These are phyloP conservation scores for Rhinogobius similis DNA, from an alignment of 2,113 vertebrate species.

Conservation along the genomic window DNA sequence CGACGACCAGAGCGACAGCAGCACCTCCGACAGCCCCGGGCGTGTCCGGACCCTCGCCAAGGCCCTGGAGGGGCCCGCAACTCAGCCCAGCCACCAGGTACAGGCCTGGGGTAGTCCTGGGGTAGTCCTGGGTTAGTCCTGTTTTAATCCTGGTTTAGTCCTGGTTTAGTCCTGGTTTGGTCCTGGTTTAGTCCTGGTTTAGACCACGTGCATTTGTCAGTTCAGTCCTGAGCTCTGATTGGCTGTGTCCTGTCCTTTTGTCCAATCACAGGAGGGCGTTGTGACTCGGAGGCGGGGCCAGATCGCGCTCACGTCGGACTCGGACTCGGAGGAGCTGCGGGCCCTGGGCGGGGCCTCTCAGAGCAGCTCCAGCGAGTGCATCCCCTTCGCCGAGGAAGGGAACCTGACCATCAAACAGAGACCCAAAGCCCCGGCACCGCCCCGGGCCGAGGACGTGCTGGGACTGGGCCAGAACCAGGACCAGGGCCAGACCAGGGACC, in stretches of 20 bases:
- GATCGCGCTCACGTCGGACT: conserved; percentile 81
- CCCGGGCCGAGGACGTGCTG: conserved; percentile 53
- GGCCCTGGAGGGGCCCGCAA: conserved; percentile 54
- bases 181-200: neutral
- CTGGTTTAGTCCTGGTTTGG: too few relatives aligned
- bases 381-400: conserved; percentile 96
- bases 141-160: too few relatives aligned
- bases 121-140: too few relatives aligned
- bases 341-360: conserved; percentile 71
- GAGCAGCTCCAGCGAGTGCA: conserved; percentile 93
- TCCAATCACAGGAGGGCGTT: conserved; percentile 13
- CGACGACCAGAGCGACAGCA: conserved; percentile 57
- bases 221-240: neutral
- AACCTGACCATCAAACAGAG: conserved; percentile 97
- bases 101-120: neutral
- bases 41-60: conserved; percentile 67
- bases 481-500: conserved; percentile 28
- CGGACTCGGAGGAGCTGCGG: conserved; percentile 79
- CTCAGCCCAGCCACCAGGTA: conserved; percentile 1
- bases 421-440: conserved; percentile 83
- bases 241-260: neutral
- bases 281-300: conserved; percentile 76
- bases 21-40: conserved; percentile 4
- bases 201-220: neutral
- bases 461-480: conserved; percentile 52